A percentile compares a stretch with the other conserved stretches of the same genome.
Conservation (phyloP, 1,140 invertebrate species). For the Nephotettix cincticeps region DNA sequence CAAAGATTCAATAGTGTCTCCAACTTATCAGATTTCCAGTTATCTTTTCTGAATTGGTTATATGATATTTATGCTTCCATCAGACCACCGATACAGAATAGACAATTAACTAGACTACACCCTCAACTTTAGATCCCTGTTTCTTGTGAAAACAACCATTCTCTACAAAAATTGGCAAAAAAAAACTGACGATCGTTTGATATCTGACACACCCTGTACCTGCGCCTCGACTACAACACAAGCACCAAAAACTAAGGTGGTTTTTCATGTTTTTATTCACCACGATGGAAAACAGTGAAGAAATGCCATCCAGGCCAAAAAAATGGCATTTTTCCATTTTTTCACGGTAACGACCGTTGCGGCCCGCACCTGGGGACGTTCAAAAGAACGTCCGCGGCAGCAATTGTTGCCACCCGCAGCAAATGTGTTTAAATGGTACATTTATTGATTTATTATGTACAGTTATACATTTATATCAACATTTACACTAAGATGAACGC, state of each 20-base stretch:
- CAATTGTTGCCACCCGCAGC: too few relatives aligned
- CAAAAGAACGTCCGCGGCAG: too few relatives aligned
- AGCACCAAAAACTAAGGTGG: not conserved
- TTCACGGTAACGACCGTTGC: too few relatives aligned
- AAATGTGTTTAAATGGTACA: too few relatives aligned
- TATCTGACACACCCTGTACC: not conserved
- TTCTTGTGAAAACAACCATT: not conserved
- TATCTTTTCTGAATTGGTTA: too few relatives aligned
- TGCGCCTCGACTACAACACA: not conserved
- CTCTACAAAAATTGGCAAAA: not conserved
- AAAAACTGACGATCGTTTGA: not conserved
- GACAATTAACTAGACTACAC: not conserved
- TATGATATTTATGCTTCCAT: not conserved
- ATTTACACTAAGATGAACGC: too few relatives aligned
- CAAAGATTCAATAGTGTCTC: not conserved
- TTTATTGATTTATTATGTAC: too few relatives aligned
- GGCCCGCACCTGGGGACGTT: too few relatives aligned
- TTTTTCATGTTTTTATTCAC: not conserved
- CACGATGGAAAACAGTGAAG: too few relatives aligned
- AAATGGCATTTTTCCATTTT: too few relatives aligned
- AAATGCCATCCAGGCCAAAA: too few relatives aligned
- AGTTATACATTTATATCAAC: too few relatives aligned
- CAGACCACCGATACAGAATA: not conserved
- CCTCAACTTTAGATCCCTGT: not conserved
- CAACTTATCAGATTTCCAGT: not conserved